phyloP scores from a whole-genome alignment of 2,113 vertebrate species.

The Atrichornis clamosus region DNA sequence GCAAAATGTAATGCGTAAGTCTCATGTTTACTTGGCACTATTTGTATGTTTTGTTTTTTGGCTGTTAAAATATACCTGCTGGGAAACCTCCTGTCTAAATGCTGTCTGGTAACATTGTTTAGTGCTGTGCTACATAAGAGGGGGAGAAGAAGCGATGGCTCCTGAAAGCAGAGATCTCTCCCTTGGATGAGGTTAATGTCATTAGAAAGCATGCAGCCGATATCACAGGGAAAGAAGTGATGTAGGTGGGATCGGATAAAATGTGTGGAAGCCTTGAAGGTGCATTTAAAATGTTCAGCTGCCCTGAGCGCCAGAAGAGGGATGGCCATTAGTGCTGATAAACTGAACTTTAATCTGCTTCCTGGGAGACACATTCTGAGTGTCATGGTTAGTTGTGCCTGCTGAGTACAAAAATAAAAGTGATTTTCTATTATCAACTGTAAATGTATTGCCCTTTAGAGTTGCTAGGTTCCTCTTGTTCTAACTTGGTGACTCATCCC shows the following conservation, averaged over 20 bases:
- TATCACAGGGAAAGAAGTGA: not conserved
- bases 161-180: not conserved
- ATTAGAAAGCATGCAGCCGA: not conserved
- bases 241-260: not conserved
- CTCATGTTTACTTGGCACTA: not conserved
- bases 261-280: not conserved
- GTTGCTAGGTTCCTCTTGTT: conserved; percentile 42
- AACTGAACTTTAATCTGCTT: not conserved
- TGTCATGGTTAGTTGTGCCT: not conserved
- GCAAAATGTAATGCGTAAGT: not conserved
- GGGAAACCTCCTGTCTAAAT: not conserved
- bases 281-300: not conserved
- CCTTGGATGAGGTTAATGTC: not conserved
- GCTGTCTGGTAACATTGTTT: not conserved
- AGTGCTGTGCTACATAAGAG: not conserved
- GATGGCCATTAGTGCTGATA: not conserved
- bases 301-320: not conserved
- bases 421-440: conserved; percentile 40
- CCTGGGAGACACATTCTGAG: not conserved
- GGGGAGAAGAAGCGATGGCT: not conserved
- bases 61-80: not conserved
- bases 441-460: conserved; percentile 41
- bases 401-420: conserved; percentile 36
- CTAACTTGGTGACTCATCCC: conserved; percentile 26
- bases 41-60: not conserved